Evolutionary conservation across 2,888 invertebrate genomes (phyloP), one percentile per base, ranked within the genome.

Genomic region (Ectobius pallidus): DNA sequence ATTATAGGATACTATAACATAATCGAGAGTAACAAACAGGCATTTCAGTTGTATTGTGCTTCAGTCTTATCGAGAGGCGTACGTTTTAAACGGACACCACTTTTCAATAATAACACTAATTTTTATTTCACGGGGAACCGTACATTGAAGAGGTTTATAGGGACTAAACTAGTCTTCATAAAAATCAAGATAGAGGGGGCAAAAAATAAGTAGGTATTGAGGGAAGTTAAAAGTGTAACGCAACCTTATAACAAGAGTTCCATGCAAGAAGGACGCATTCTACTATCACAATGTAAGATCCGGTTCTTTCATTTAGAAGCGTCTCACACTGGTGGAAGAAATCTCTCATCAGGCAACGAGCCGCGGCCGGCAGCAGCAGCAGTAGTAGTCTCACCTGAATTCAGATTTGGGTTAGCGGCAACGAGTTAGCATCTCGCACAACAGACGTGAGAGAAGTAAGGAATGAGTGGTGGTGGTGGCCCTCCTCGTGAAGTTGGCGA

Each of bases 371-470:
- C 34, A 34, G 11, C 6, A 30, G 22, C 62, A 20, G 61, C 39
- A 39, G 4, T 20, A 62, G 73, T 74, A 39, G 73, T 74, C 74
- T 73, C 73, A 75, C 73, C 68, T 74, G 74, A 67, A 72, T 72
- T 72, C 72, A 72, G 74, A 72, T 72, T 72, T 72, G 74, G 74
- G 74, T 71, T 71, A 73, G 70, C 70, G 32, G 68, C 22, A 63
- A 65, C 52, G 25, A 52, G 25, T 11, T n/a, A 25, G 1, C 52
- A 18, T 49, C 16, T 25, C 1, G 52, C 1, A 34, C 34, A 34
- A 52, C 9, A 1, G 52, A 52, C 52, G 52, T 1, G 52, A 52
- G 52, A 52, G 52, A 52, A 7, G 52, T 25, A 18, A 18, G 49
- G 49, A 52, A 25, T 18, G 25, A 52, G 52, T 52, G 58, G 9